phyloP scores from a whole-genome alignment of 1,140 invertebrate genomes.

The Bombyx mori region DNA sequence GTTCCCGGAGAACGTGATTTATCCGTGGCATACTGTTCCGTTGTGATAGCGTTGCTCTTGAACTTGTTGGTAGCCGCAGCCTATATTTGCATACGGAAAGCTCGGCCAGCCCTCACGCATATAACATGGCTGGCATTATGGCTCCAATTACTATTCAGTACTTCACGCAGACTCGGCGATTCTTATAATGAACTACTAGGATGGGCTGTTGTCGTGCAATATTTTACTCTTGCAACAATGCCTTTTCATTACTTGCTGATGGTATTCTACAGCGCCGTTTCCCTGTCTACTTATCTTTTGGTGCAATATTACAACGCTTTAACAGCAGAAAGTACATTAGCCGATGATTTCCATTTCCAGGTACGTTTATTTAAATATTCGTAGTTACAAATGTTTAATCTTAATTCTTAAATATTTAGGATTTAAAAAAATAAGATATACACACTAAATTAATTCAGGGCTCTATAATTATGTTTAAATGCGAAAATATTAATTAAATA shows the following conservation, averaged over 20 bases:
- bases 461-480: no score
- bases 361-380: conserved; percentile 15
- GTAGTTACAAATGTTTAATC: no score
- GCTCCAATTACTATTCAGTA: conserved; percentile 72
- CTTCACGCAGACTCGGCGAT: conserved; percentile 65
- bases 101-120: conserved; percentile 72
- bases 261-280: conserved; percentile 46
- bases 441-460: no score
- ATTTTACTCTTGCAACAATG: conserved; percentile 87
- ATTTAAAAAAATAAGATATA: no score
- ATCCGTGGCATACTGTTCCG: conserved; percentile 63
- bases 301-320: conserved; percentile 55
- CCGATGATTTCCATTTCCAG: conserved; percentile 58
- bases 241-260: conserved; percentile 78
- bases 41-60: conserved; percentile 70
- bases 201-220: conserved; percentile 86
- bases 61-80: conserved; percentile 64
- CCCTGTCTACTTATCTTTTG: conserved; percentile 42
- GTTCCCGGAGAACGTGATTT: conserved; percentile 73
- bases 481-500: no score
- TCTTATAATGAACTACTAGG: conserved; percentile 73
- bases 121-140: conserved; percentile 76
- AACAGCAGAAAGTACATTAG: conserved; percentile 32
- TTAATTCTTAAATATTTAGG: no score
- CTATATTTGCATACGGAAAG: conserved; percentile 26